phyloP scores from a whole-genome alignment of 2,113 vertebrate species.

The Python bivittatus region DNA sequence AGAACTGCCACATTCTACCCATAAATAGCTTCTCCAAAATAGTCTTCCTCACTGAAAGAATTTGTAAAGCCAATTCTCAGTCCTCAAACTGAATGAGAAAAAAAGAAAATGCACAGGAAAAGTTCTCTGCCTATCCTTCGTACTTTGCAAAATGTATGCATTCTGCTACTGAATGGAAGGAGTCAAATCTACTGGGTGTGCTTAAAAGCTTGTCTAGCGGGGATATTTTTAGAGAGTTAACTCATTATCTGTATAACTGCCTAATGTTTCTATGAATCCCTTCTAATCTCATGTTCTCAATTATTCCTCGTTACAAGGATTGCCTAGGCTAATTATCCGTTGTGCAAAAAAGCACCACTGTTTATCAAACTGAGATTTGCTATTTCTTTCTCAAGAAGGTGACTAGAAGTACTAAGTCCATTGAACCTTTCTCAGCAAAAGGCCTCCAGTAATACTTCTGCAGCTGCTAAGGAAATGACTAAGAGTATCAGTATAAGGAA shows the following conservation, averaged over 20 bases:
- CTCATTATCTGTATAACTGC: slow-evolving; percentile 12
- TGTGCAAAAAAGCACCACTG: slow-evolving; percentile 35
- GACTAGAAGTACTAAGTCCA: background rate
- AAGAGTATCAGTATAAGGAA: background rate
- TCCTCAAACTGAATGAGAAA: background rate
- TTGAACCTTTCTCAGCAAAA: slow-evolving; percentile 25
- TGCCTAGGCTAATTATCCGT: slow-evolving; percentile 31
- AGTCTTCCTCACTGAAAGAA: background rate
- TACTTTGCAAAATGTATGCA: background rate
- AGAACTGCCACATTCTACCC: background rate
- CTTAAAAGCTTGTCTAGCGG: background rate
- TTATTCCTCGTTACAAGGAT: slow-evolving; percentile 15
- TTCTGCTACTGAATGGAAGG: background rate
- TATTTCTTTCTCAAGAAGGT: slow-evolving; percentile 29
- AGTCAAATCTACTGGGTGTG: background rate
- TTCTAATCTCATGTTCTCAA: slow-evolving; percentile 6
- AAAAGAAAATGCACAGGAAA: background rate
- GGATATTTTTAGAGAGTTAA: background rate
- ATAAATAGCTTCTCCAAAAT: background rate
- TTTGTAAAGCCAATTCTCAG: background rate
- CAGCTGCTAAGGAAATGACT: background rate
- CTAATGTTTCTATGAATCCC: background rate
- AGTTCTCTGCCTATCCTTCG: background rate
- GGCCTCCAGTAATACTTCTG: slow-evolving; percentile 35
- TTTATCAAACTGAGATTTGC: slow-evolving; percentile 33